Evolutionary conservation across 2,113 vertebrate genomes (phyloP), one percentile per base, ranked within the genome.

Genomic region (Chloroceryle aenea): DNA sequence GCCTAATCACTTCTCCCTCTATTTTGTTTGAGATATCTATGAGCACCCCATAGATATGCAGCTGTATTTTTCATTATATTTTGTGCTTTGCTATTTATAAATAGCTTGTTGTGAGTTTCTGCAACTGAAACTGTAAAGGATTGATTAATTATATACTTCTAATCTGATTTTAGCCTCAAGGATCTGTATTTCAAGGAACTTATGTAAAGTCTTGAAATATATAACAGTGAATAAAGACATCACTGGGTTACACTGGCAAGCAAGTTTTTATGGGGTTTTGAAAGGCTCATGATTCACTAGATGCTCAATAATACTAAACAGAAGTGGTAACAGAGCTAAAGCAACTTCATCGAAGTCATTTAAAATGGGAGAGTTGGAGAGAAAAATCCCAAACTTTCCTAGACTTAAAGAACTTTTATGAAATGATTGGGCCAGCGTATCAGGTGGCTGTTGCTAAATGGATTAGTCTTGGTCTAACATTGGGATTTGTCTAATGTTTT

Each of bases 351-450:
- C 22, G 38, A 64, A 74, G n/a, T 43, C 3, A 63, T n/a, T 77
- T 43, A 43, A 56, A 53, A 68, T 34, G 20, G 14, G 30, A 63
- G 42, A 52, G 12, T 10, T 32, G 36, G 20, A 22, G 19, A 19
- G 10, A 34, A 56, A 9, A 0, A 7, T 0, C 8, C 2, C 47
- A 52, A 14, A 36, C 32, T n/a, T 79, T 38, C n/a, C 14, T 47
- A 48, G 14, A 9, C 62, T 87, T 63, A 14, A 61, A 55, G 27
- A 53, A 38, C 30, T 38, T 63, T 6, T 23, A 17, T 34, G 34
- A 34, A 79, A 53, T 27, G 10, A 29, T 29, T 48, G 15, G 48
- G 22, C 23, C 43, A 50, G 5, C 45, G 32, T 34, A 26, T 48
- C 38, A 59, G 16, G 53, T 27, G 22, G 25, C 34, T 87, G 38